phyloP scores from a whole-genome alignment of 2,888 invertebrate genomes.

The Salpingus planirostris region DNA sequence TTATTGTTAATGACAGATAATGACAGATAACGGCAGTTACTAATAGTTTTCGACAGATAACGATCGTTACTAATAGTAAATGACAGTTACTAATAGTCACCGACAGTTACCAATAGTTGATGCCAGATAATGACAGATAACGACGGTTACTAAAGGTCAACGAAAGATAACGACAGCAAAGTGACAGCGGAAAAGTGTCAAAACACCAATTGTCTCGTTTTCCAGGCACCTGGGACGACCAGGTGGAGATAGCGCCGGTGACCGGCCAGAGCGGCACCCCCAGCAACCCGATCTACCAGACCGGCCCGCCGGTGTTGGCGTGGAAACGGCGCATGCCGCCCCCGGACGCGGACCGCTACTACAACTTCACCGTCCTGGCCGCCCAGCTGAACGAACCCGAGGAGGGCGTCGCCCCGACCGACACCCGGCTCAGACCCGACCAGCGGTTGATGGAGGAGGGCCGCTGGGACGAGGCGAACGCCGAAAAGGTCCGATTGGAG shows the following conservation, averaged over 20 bases:
- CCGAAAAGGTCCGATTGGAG: slow-evolving; percentile 77
- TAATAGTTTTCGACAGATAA: too few species aligned
- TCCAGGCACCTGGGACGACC: slow-evolving; percentile 88
- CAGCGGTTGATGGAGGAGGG: slow-evolving; percentile 97
- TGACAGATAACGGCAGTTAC: too few species aligned
- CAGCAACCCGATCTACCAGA: slow-evolving; percentile 85
- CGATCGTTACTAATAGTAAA: too few species aligned
- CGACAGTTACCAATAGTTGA: too few species aligned
- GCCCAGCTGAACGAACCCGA: slow-evolving; percentile 95
- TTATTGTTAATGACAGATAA: too few species aligned
- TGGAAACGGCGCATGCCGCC: slow-evolving; percentile 81
- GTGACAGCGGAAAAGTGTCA: too few species aligned
- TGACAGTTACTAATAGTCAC: too few species aligned
- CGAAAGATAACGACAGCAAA: too few species aligned
- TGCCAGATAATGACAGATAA: too few species aligned
- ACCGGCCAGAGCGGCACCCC: slow-evolving; percentile 53
- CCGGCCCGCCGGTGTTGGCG: slow-evolving; percentile 72
- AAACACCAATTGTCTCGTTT: too few species aligned
- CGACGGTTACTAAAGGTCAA: too few species aligned
- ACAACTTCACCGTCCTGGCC: slow-evolving; percentile 91
- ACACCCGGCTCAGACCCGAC: slow-evolving; percentile 81
- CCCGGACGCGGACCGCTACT: slow-evolving; percentile 64
- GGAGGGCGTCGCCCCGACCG: slow-evolving; percentile 85
- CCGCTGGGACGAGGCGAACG: slow-evolving; percentile 84
- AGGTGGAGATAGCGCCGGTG: slow-evolving; percentile 91